Base-by-base conservation (phyloP, 2,888 invertebrate species). In the Oscheius onirici region DNA sequence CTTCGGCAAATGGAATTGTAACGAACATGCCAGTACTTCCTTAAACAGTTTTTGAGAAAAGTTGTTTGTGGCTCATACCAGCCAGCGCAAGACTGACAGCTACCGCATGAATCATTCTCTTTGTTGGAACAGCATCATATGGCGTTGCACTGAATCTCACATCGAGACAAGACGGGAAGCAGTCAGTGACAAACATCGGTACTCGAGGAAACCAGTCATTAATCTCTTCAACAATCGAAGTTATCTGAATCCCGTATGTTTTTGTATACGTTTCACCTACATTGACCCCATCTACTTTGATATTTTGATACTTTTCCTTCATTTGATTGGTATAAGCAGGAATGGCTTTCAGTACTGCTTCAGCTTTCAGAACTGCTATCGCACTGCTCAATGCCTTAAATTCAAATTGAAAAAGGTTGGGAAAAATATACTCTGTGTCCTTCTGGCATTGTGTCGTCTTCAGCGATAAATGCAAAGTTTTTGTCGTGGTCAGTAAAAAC, bases 101-200 rank as follows among this genome's bases (percentile, higher is more conserved):
- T 17, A 78, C 71, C 10, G 74, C 60, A 20, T 79, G 80, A 1
- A 84, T 28, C 28, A 82, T 71, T 43, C 81, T 78, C 22, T 78
- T 78, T 67, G 79, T 79, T 8, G 81, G 79, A 44, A 81, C 78
- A n/a, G 83, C 75, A 28, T 82, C 83, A 28, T 69, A 72, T 0
- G 76, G 54, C 63, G 79, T 75, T 41, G 75, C 52, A 28, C 73
- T 73, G 69, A 81, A 84, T 15, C 82, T 78, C 8, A 83, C 74
- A 43, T 84, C 82, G 11, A 84, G 67, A 71, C 78, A 78, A 52
- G 83, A 80, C 5, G 81, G 81, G 69, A 75, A 84, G 8, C 71
- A 57, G 8, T 67, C 68, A 17, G 81, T 74, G 24, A 84, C 74
- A 22, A 78, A 72, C 8, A 73, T 74, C 3, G 82, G 70, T 17